A percentile compares a stretch with the other conserved stretches of the same genome.
Evolutionary conservation across 2,797 vertebrate genomes (phyloP).

Genomic region (Argentina silus): DNA sequence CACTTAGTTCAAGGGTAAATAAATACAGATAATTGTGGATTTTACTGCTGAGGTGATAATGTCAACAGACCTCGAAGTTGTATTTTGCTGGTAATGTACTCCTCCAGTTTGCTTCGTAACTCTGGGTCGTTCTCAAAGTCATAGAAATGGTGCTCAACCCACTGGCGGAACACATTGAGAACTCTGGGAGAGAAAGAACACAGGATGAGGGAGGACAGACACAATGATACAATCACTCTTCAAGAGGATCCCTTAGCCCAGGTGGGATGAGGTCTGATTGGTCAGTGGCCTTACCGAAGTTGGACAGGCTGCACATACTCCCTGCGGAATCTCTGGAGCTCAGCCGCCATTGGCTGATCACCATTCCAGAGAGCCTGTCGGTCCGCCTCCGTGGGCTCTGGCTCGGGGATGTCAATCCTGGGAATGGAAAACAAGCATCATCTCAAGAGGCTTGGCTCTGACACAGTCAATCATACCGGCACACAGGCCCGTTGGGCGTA

Average conservation of each 20-base stretch:
- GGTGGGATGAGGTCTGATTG: background rate
- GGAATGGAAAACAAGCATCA: background rate
- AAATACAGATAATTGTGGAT: background rate
- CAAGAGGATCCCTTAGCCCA: background rate
- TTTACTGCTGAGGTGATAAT: background rate
- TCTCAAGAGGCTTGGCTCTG: background rate
- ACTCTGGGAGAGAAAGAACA: slow-evolving; percentile 74
- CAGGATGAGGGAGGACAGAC: slow-evolving; percentile 8
- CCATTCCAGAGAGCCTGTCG: slow-evolving; percentile 91
- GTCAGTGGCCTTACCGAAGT: slow-evolving; percentile 82
- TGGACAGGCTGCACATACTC: slow-evolving; percentile 98
- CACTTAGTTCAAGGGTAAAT: too few relatives aligned
- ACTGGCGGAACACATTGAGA: slow-evolving; percentile 97
- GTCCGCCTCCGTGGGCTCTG: slow-evolving; percentile 93
- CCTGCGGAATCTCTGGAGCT: slow-evolving; percentile 95
- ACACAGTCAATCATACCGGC: background rate
- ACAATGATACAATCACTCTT: background rate
- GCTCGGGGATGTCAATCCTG: slow-evolving; percentile 97
- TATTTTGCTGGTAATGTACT: slow-evolving; percentile 90
- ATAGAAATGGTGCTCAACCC: slow-evolving; percentile 99
- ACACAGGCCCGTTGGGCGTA: background rate
- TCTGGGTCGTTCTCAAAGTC: slow-evolving; percentile 96
- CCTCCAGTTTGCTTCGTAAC: slow-evolving; percentile 88
- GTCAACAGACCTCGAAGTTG: slow-evolving; percentile 82
- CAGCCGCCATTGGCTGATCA: slow-evolving; percentile 91